phyloP scores from a whole-genome alignment of 2,888 invertebrate genomes.

The Epinotia ramella region DNA sequence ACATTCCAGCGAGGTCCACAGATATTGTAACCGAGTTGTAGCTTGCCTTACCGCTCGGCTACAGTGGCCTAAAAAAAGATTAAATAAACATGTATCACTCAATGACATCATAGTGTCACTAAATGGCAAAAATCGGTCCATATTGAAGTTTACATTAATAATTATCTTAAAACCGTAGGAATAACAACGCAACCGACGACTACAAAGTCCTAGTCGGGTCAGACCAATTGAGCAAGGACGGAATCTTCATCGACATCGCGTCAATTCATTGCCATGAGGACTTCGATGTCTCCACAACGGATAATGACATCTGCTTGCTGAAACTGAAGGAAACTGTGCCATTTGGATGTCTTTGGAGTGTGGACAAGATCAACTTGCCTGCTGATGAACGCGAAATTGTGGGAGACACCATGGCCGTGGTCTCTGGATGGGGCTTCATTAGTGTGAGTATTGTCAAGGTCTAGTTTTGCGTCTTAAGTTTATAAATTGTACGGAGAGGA shows the following conservation, averaged over 20 bases:
- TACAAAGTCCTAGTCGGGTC: constrained; percentile 11
- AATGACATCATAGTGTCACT: too few relatives aligned
- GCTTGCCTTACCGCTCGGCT: too few relatives aligned
- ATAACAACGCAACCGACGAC: not conserved
- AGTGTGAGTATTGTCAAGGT: not conserved
- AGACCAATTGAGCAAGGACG: not conserved
- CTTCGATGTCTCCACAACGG: not conserved
- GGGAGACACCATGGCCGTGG: not conserved
- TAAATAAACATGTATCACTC: too few relatives aligned
- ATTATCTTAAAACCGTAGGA: not conserved
- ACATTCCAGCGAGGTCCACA: too few relatives aligned
- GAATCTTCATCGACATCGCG: constrained; percentile 1
- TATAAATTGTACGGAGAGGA: too few relatives aligned
- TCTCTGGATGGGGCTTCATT: constrained; percentile 4
- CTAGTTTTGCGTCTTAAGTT: too few relatives aligned
- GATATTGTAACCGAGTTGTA: too few relatives aligned
- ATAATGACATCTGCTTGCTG: constrained; percentile 8
- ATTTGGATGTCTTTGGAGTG: constrained; percentile 14
- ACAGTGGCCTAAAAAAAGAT: too few relatives aligned
- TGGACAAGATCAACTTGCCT: constrained; percentile 1
- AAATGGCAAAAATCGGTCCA: too few relatives aligned
- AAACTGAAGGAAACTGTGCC: constrained; percentile 9
- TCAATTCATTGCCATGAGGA: constrained; percentile 6
- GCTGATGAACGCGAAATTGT: not conserved
- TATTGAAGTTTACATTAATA: too few relatives aligned